A percentile compares a stretch with the other conserved stretches of the same genome.
phyloP scores from a whole-genome alignment of 2,888 invertebrate species.

The Microctonus hyperodae region DNA sequence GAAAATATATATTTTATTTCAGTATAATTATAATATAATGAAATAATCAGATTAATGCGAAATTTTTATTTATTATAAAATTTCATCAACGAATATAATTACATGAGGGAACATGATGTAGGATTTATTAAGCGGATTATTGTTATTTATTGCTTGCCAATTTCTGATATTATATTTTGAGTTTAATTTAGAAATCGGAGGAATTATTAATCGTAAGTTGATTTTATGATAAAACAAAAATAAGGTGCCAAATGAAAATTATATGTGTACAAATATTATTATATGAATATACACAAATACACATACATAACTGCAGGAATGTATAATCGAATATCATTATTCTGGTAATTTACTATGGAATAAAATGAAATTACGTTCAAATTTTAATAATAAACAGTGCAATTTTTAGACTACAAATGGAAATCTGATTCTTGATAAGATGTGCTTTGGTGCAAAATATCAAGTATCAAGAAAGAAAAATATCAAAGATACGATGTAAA shows the following conservation, averaged over 20 bases:
- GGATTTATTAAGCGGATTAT: background rate
- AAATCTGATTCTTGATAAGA: background rate
- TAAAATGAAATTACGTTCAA: background rate
- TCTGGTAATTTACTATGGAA: background rate
- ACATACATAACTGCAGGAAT: background rate
- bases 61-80: background rate
- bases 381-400: background rate
- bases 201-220: background rate
- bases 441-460: background rate
- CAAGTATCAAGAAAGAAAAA: background rate
- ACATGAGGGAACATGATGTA: background rate
- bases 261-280: background rate
- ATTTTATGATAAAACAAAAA: background rate
- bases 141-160: background rate
- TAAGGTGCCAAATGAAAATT: conserved; percentile 1
- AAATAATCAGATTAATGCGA: background rate
- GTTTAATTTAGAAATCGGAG: background rate
- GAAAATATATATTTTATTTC: background rate
- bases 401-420: background rate
- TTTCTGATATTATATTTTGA: background rate
- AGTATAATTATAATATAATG: too few relatives aligned
- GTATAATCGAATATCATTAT: too few relatives aligned
- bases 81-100: background rate
- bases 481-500: background rate
- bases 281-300: conserved; percentile 41